Evolutionary conservation across 2,113 vertebrate genomes (phyloP), one percentile per base, ranked within the genome.

Genomic region (Apteryx mantelli): DNA sequence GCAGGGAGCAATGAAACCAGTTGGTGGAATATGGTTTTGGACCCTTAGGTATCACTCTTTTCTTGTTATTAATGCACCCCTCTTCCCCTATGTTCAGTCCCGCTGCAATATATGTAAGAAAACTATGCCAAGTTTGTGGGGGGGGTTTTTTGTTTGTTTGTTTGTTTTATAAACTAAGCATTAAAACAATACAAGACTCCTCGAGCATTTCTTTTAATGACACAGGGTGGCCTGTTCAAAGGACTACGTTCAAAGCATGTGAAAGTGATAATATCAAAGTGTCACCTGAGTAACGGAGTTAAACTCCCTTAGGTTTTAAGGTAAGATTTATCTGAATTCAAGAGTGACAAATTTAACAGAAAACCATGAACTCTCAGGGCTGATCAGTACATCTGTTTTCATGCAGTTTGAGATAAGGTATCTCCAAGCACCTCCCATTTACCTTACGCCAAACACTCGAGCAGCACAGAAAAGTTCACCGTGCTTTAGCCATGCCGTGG

Each of bases 361-460:
- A 42, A 50, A 69, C 19, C 58, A 22, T 3, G 22, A 44, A 7
- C n/a, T 44, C 32, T 13, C 40, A 26, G 9, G 13, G 48, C 7
- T 1, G 44, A 19, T 48, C 50, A 9, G 34, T 40, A 25, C 2
- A 15, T 18, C 30, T 8, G 5, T 3, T 36, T 25, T 5, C 1
- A 8, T 1, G n/a, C 32, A 12, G 9, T 0, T 32, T 26, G 52
- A 34, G 80, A 38, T 13, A n/a, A 70, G 26, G 16, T 26, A 5
- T 61, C 28, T 65, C 20, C 71, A 26, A 0, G 1, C 42, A 48
- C 4, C 15, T 80, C 48, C 24, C 65, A 6, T 0, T 0, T 20
- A 18, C 30, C 46, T 44, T 8, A 17, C 1, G 2, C 44, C 26
- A 40, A 46, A 38, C 20, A 7, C 40, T 13, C 16, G 40, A 73